Evolutionary conservation across 1,140 invertebrate genomes (phyloP), one percentile per base, ranked within the genome.

Genomic region (Drosophila teissieri): DNA sequence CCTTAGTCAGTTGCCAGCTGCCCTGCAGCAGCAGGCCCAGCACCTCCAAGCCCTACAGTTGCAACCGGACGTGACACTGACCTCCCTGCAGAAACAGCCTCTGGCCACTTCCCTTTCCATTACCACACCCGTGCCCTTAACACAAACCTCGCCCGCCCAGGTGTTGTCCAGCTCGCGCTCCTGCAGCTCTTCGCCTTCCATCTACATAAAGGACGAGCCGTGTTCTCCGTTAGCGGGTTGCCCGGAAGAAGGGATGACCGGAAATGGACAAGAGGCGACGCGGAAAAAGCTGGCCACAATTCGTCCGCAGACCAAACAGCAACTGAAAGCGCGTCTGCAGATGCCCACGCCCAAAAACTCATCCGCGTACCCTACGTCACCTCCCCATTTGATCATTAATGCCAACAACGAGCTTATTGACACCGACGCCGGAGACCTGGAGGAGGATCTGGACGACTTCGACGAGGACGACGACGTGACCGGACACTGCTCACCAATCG

Each of bases 201-300:
- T 91, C 24, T 91, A 91, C 42, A 91, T 91, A 17, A 91, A 91
- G 70, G 90, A 91, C 36, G 90, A 91, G 48, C 90, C 90, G 4
- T 77, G 84, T 17, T 85, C 86, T 2, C 75, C 56, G 11, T 74
- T 63, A 15, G 72, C 49, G 24, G 39, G 17, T 27, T 31, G 46
- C 7, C 22, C 22, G n/a, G 54, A 44, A 8, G 46, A 61, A 40
- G 48, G 48, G 4, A 14, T 57, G n/a, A 3, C 69, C n/a, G 49
- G 27, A 34, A 61, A 48, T 27, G 63, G 40, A 0, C 37, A 17
- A 39, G 44, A 65, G 15, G 36, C 17, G 15, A 15, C 61, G 3
- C 42, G 27, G 2, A 73, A 72, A n/a, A 83, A 88, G 46, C 12
- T 86, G 51, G 79, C 72, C 17, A 86, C 83, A 0, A 86, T 86